Evolutionary conservation across 2,113 vertebrate species (phyloP), one percentile per base, ranked within the genome.

Genomic region (Ranitomeya imitator): DNA sequence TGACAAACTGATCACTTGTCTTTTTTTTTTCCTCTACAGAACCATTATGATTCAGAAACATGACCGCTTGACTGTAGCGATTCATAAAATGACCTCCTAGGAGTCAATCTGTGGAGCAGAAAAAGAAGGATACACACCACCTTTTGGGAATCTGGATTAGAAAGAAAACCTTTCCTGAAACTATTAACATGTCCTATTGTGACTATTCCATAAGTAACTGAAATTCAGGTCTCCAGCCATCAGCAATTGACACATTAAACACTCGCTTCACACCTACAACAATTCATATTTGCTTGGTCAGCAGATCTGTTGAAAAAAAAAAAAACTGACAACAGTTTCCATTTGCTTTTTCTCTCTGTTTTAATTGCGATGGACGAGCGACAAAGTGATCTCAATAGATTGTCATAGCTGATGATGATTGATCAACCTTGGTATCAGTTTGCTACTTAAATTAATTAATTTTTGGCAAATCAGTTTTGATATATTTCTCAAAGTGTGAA

Each of bases 11-110:
- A 76, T 54, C 1, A 54, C 51, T 19, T 63, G 61, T 83, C 9
- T 60, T 86, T 59, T 45, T 59, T 45, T 21, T 57, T 81, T 88
- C 67, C 79, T 76, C 0, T 87, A 93, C 63, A 99, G 98, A 91
- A 99, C 97, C 65, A 96, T 99, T 89, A 95, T 99, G 94, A 96
- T 99, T 94, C 97, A 97, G 94, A 97, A 93, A 83, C 98, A 99
- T 0, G 97, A 97, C 76, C 95, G 93, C 92, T 96, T 99, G 94
- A 99, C 97, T 0, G 94, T 99, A 26, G 98, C 97, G 7, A 96
- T 99, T 89, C 97, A 99, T 92, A 99, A 99, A 91, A 96, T 99
- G 92, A 93, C 96, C 18, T 97, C 97, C 10, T 98, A 94, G 97
- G 88, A 51, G 59, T 61, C 15, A 52, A 52, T 67, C 45, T 52